Evolutionary conservation across 2,797 vertebrate species (phyloP), one percentile per base, ranked within the genome.

Genomic region (Poeciliopsis turneri): DNA sequence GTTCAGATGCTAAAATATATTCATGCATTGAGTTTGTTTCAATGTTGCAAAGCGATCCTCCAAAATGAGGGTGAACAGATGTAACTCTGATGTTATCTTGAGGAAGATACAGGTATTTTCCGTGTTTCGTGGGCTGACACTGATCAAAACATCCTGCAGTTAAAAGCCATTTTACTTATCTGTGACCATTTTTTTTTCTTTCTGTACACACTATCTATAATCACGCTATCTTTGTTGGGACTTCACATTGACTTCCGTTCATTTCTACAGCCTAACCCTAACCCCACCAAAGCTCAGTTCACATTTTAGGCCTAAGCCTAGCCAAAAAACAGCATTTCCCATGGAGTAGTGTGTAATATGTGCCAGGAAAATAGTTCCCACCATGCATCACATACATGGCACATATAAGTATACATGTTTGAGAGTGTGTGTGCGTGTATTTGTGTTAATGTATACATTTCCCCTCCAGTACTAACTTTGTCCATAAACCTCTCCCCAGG

Each of bases 401-500:
- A 53, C 20, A 25, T 53, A 23, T 23, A 23, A 49, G 6, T 20
- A 20, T 7, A 49, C 18, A 20, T 23, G 47, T 15, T 15, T 6
- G 46, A 0, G 15, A 0, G 46, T 18, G 47, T 18, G 16, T 16
- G 47, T 47, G 15, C 6, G 46, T 49, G 47, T 51, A 23, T 51
- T 7, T 51, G 18, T 49, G 47, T 20, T 6, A 0, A 20, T 49
- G 47, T 49, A 49, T 49, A 49, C 6, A 16, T 6, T 20, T 51
- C 18, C 18, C 49, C 7, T 20, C 2, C 18, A 8, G 7, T n/a
- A 20, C 30, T 77, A 77, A 70, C 66, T 5, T 51, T 28, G 5
- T 4, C 20, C 23, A 46, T 25, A 41, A 30, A 10, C 5, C 76
- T 1, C 77, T 3, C 46, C 78, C 33, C 79, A 95, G 94, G 72